Evolutionary conservation across 1,140 invertebrate species (phyloP).

Genomic region (Cydia strobilella): DNA sequence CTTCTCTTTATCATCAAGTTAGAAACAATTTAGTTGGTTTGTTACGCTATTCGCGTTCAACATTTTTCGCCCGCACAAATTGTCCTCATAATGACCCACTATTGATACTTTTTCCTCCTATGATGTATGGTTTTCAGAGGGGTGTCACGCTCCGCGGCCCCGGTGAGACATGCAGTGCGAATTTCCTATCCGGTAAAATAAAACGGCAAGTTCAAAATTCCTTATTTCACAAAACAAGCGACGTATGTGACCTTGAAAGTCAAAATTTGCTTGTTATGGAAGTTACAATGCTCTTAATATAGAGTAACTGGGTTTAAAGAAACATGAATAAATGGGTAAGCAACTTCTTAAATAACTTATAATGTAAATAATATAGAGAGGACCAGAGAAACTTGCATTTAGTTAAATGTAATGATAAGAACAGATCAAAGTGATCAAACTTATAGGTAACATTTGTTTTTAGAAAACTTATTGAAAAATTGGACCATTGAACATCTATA

Average conservation of each 20-base stretch:
- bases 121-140: slow-evolving; percentile 25
- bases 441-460: no score
- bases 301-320: no score
- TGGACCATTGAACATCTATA: no score
- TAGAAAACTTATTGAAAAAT: no score
- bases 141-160: slow-evolving; percentile 16
- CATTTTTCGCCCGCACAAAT: slow-evolving; percentile 25
- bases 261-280: background rate
- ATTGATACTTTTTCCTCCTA: slow-evolving; percentile 29
- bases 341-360: no score
- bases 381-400: no score
- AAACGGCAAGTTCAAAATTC: slow-evolving; percentile 5
- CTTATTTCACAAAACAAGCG: background rate
- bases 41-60: slow-evolving; percentile 7
- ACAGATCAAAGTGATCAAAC: no score
- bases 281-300: no score
- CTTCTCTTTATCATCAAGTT: slow-evolving; percentile 1
- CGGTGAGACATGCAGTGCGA: background rate
- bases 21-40: background rate
- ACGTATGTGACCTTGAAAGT: background rate
- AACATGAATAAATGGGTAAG: no score
- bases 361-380: no score
- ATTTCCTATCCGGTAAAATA: background rate
- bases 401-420: no score
- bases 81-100: slow-evolving; percentile 25